Evolutionary conservation across 2,888 invertebrate species (phyloP).

Genomic region (Cheilosia scutellata): DNA sequence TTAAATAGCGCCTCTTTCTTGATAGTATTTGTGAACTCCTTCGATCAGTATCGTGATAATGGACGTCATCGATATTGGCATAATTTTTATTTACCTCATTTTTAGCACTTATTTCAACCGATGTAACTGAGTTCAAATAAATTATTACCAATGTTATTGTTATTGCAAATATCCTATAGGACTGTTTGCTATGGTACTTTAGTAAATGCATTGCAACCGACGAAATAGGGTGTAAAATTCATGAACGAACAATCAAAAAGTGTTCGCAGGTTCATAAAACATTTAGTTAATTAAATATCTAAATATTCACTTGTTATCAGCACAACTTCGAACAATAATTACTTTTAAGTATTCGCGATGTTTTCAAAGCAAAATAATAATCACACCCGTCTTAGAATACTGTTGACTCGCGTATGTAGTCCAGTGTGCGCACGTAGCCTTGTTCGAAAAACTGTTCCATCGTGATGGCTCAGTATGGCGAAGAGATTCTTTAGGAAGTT

Average conservation of each 20-base stretch:
- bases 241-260: background rate
- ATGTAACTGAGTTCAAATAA: constrained; percentile 8
- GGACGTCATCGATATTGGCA: background rate
- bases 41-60: constrained; percentile 61
- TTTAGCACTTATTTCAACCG: background rate
- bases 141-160: background rate
- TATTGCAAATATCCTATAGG: constrained; percentile 1
- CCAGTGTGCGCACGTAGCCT: background rate
- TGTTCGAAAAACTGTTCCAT: constrained; percentile 14
- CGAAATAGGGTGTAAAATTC: background rate
- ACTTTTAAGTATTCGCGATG: background rate
- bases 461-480: background rate
- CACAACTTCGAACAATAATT: background rate
- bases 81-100: background rate
- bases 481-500: constrained; percentile 14
- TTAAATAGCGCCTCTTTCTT: constrained; percentile 84
- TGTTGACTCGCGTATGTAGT: constrained; percentile 29
- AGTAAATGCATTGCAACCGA: constrained; percentile 12
- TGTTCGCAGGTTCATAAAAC: background rate
- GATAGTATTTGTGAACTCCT: constrained; percentile 79
- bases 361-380: background rate
- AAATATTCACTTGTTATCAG: constrained; percentile 1
- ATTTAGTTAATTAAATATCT: background rate
- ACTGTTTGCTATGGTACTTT: background rate
- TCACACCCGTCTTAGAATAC: constrained; percentile 38